Evolutionary conservation across 2,113 vertebrate genomes (phyloP).

Genomic region (Tichodroma muraria): DNA sequence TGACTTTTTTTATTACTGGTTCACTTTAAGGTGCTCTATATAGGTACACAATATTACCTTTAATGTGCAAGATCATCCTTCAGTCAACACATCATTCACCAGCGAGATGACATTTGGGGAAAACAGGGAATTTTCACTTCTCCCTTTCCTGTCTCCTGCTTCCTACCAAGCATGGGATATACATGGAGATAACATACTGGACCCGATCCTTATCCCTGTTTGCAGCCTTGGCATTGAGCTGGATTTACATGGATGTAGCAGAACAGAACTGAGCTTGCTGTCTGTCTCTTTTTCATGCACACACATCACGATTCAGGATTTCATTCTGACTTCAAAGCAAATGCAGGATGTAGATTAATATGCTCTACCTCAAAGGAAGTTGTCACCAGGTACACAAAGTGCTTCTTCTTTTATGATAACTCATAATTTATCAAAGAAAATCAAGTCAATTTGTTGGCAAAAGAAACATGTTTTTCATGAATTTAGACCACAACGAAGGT

Average conservation of each 20-base stretch:
- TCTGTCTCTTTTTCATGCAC: constrained; percentile 1
- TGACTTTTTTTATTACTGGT: constrained; percentile 1
- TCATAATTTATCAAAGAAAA: constrained; percentile 65
- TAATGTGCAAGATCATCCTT: background rate
- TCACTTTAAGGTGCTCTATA: constrained; percentile 11
- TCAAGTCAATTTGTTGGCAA: constrained; percentile 57
- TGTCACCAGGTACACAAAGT: constrained; percentile 42
- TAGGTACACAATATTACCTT: constrained; percentile 3
- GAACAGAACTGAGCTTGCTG: background rate
- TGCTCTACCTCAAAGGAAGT: constrained; percentile 53
- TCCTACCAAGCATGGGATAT: background rate
- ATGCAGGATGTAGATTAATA: constrained; percentile 15
- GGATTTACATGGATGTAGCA: background rate
- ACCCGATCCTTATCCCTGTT: background rate
- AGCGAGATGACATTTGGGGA: background rate
- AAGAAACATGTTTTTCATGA: constrained; percentile 41
- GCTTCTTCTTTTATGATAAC: constrained; percentile 45
- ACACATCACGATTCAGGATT: constrained; percentile 2
- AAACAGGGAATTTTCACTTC: background rate
- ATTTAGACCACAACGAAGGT: constrained; percentile 3
- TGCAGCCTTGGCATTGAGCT: background rate
- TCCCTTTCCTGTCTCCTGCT: background rate
- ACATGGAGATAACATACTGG: background rate
- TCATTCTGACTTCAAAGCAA: constrained; percentile 55
- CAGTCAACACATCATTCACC: background rate